Evolutionary conservation across 1,140 invertebrate genomes (phyloP).

Genomic region (Tenebrio molitor): DNA sequence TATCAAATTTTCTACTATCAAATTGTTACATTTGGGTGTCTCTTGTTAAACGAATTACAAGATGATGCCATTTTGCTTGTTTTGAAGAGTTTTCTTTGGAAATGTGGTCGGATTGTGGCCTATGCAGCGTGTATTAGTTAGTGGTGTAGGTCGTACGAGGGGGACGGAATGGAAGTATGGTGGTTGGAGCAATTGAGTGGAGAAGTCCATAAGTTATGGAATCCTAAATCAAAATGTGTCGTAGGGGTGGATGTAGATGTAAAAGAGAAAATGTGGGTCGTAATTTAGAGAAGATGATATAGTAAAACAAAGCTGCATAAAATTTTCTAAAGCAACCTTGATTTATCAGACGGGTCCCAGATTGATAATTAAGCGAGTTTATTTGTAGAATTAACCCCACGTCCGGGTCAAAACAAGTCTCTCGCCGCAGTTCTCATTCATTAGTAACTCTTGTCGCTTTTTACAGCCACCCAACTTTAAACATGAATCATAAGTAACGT

Average conservation of each 20-base stretch:
- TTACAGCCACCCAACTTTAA: conserved; percentile 49
- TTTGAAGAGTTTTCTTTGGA: too few relatives aligned
- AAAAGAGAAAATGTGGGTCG: conserved; percentile 31
- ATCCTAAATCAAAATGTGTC: conserved; percentile 37
- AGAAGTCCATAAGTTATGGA: conserved; percentile 43
- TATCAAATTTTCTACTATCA: too few relatives aligned
- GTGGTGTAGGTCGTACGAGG: conserved; percentile 3
- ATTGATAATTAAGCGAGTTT: conserved; percentile 52
- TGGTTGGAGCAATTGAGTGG: conserved; percentile 33
- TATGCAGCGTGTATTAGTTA: conserved; percentile 38
- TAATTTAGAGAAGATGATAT: conserved; percentile 39
- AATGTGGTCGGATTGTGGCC: too few relatives aligned
- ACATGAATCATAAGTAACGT: conserved; percentile 52
- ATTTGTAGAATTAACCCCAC: conserved; percentile 53
- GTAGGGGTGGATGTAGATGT: conserved; percentile 35
- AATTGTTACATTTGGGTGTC: too few relatives aligned
- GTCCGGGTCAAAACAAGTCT: conserved; percentile 50
- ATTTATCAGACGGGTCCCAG: conserved; percentile 44
- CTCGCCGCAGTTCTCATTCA: conserved; percentile 51
- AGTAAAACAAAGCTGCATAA: conserved; percentile 22
- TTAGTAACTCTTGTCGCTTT: conserved; percentile 51
- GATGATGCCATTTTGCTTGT: too few relatives aligned
- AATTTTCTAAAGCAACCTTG: conserved; percentile 42
- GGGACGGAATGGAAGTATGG: conserved; percentile 28
- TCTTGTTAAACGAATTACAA: too few relatives aligned